phyloP scores from a whole-genome alignment of 2,113 vertebrate genomes.

The Ammodytes dubius region DNA sequence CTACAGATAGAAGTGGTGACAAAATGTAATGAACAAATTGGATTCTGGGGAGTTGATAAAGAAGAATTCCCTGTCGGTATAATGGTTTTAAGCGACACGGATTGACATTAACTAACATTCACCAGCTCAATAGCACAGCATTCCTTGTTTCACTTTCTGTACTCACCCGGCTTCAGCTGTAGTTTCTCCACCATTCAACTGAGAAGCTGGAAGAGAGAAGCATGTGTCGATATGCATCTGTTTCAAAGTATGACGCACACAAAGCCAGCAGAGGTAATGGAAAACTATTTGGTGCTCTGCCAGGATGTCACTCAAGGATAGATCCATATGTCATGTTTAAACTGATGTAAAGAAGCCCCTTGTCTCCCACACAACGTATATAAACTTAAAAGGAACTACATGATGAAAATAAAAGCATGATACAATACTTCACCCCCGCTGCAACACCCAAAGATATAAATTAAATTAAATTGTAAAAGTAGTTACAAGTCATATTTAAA shows the following conservation, averaged over 20 bases:
- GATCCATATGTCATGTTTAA: neutral
- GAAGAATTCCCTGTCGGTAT: neutral
- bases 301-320: neutral
- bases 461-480: neutral
- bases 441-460: neutral
- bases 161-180: slow-evolving; percentile 74
- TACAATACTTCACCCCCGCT: neutral
- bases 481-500: neutral
- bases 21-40: too few species aligned
- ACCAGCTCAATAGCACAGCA: neutral
- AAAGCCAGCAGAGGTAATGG: neutral
- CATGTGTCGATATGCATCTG: neutral
- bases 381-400: neutral
- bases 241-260: neutral
- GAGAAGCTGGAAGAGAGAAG: slow-evolving; percentile 66
- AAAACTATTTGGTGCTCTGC: neutral
- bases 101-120: neutral
- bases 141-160: neutral
- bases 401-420: neutral
- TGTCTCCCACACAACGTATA: neutral
- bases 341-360: neutral
- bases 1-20: too few species aligned
- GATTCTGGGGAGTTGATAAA: too few species aligned
- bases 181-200: slow-evolving; percentile 44
- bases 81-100: neutral